phyloP scores from a whole-genome alignment of 1,140 invertebrate genomes.

The Eriosoma lanigerum region DNA sequence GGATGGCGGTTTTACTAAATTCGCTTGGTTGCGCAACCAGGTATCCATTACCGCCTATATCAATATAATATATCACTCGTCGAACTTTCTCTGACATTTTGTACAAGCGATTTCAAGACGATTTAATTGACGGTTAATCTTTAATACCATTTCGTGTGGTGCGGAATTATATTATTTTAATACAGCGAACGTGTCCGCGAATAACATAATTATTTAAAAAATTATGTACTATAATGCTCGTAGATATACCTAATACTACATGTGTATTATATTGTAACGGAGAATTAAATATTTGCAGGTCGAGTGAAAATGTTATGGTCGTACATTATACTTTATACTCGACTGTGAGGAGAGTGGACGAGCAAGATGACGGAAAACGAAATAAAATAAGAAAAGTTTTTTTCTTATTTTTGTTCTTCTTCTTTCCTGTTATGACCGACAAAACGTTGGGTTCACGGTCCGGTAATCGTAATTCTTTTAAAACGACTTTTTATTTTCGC shows the following conservation, averaged over 20 bases:
- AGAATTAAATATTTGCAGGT: neutral
- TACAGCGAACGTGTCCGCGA: no score
- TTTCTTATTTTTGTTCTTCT: neutral
- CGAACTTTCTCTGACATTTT: neutral
- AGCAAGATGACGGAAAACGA: neutral
- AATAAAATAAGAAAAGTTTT: slow-evolving; percentile 42
- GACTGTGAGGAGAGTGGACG: neutral
- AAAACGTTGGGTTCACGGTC: slow-evolving; percentile 35
- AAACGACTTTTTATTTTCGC: slow-evolving; percentile 49
- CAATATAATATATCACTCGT: neutral
- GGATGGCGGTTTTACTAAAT: neutral
- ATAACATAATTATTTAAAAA: no score
- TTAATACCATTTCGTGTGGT: neutral
- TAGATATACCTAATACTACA: no score
- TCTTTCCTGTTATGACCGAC: neutral
- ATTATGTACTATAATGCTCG: no score
- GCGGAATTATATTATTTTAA: neutral
- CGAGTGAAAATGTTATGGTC: neutral
- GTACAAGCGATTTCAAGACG: neutral
- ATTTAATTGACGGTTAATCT: slow-evolving; percentile 16
- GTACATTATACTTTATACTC: slow-evolving; percentile 29
- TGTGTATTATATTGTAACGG: neutral
- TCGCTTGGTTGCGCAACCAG: neutral
- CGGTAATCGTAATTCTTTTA: slow-evolving; percentile 42
- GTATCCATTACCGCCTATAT: no score